Conservation (phyloP, 1,140 invertebrate genomes). For the Heliconius nattereri region DNA sequence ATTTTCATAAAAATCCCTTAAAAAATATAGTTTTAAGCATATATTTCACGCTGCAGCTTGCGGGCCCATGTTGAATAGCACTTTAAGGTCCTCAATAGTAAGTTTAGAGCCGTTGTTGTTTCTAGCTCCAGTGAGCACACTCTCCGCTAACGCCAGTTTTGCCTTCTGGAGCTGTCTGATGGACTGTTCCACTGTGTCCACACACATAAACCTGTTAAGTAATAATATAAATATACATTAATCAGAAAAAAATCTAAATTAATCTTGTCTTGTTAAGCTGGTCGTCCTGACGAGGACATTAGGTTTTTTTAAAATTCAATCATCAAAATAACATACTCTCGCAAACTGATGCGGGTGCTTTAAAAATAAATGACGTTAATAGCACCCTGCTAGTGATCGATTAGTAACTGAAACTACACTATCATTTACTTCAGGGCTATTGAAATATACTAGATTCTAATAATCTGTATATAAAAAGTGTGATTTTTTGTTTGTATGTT, state of each 20-base stretch:
- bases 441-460: too few species aligned
- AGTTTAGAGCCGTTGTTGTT: constrained; percentile 84
- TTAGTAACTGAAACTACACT: not conserved
- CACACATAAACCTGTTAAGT: constrained; percentile 87
- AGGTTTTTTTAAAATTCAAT: too few species aligned
- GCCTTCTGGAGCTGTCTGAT: constrained; percentile 90
- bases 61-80: constrained; percentile 85
- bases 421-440: too few species aligned
- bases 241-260: too few species aligned
- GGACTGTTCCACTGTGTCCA: constrained; percentile 92
- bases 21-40: not conserved
- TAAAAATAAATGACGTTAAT: not conserved
- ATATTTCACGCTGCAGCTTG: constrained; percentile 5
- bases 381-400: not conserved
- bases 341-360: too few species aligned
- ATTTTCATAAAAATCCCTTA: not conserved
- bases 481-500: too few species aligned
- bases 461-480: too few species aligned
- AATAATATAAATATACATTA: too few species aligned
- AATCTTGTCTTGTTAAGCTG: too few species aligned
- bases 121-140: constrained; percentile 86
- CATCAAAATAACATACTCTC: not conserved
- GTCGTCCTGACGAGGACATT: too few species aligned
- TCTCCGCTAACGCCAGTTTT: constrained; percentile 90
- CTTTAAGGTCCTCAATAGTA: constrained; percentile 89